Conservation (phyloP, 2,797 vertebrate genomes). For the Amblyraja radiata region DNA sequence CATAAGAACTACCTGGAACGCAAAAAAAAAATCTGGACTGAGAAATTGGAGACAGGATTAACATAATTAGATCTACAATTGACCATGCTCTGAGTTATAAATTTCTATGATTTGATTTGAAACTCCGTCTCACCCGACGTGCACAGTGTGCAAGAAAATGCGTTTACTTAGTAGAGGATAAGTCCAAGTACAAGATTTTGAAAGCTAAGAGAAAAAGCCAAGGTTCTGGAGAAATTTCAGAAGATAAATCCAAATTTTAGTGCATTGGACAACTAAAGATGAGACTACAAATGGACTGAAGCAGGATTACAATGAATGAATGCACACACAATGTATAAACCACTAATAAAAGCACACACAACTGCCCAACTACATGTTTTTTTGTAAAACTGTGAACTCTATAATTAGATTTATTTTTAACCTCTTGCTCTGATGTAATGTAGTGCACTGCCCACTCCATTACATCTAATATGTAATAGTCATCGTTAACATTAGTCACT, state of each 20-base stretch:
- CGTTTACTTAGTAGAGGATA: no score
- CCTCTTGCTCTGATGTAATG: neutral
- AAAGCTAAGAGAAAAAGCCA: neutral
- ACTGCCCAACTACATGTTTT: neutral
- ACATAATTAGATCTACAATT: no score
- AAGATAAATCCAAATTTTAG: neutral
- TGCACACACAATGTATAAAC: neutral
- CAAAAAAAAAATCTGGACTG: no score
- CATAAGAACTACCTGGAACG: no score
- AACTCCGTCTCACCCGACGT: no score
- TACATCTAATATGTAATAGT: neutral
- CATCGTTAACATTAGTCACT: no score
- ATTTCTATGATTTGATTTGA: no score
- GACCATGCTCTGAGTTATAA: no score
- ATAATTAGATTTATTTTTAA: neutral
- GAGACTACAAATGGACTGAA: neutral
- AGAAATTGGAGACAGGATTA: no score
- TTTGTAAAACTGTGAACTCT: neutral
- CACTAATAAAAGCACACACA: neutral
- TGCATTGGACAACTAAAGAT: neutral
- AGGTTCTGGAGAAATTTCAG: neutral
- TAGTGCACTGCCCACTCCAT: neutral
- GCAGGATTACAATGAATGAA: neutral
- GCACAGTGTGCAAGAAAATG: no score
- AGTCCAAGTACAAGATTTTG: no score